phyloP scores from a whole-genome alignment of 1,140 invertebrate genomes.

The Whitmania pigra region DNA sequence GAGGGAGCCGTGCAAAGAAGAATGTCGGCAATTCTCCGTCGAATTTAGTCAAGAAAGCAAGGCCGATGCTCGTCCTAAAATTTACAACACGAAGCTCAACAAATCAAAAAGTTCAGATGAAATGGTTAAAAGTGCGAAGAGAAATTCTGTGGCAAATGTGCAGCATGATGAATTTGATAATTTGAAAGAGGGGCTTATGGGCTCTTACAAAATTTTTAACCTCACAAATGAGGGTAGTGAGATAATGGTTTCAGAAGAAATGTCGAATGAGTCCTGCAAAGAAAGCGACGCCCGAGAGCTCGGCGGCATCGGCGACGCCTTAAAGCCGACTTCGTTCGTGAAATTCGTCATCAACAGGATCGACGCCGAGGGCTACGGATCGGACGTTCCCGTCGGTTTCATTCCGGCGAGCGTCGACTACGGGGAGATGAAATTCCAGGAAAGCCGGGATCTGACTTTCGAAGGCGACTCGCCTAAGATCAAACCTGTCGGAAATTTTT shows the following conservation, averaged over 20 bases:
- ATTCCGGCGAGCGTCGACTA: slow-evolving; percentile 6
- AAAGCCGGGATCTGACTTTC: neutral
- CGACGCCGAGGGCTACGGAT: neutral
- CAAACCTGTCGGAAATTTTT: neutral
- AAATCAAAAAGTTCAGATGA: slow-evolving; percentile 5
- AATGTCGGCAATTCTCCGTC: neutral
- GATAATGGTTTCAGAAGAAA: neutral
- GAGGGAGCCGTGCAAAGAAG: neutral
- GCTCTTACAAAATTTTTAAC: slow-evolving; percentile 17
- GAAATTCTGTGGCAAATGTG: neutral
- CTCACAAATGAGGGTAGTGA: neutral
- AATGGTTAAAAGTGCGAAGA: neutral
- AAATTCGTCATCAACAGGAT: slow-evolving; percentile 17
- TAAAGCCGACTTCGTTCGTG: slow-evolving; percentile 13
- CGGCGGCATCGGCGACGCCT: slow-evolving; percentile 6
- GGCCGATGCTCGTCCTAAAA: neutral
- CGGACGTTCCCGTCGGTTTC: neutral
- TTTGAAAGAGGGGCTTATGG: neutral
- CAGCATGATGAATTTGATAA: neutral
- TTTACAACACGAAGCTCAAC: neutral
- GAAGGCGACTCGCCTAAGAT: neutral
- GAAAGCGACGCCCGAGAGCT: neutral
- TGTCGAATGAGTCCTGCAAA: neutral
- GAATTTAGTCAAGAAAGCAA: neutral
- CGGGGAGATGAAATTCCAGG: neutral